Conservation (phyloP, 2,888 invertebrate species). For the Agrilus biguttatus region DNA sequence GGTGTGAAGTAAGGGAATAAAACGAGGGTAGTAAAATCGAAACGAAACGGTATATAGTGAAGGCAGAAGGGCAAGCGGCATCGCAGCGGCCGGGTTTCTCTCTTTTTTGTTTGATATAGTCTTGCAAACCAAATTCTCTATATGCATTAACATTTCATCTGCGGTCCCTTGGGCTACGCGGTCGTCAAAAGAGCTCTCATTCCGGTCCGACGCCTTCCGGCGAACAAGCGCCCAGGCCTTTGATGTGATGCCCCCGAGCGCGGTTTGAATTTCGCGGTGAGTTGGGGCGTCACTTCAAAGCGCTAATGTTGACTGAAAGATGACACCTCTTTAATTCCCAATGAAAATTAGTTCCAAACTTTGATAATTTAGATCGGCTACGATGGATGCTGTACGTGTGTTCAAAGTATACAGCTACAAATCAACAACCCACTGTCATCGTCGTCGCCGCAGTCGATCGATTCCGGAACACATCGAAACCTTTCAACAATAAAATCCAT, state of each 20-base stretch:
- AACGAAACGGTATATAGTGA: too few relatives aligned
- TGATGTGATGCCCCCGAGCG: constrained; percentile 22
- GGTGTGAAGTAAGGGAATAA: too few relatives aligned
- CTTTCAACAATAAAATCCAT: too few relatives aligned
- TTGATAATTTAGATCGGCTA: constrained; percentile 18
- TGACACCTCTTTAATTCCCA: constrained; percentile 31
- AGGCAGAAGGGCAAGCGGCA: too few relatives aligned
- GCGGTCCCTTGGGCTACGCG: constrained; percentile 15
- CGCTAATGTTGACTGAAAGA: constrained; percentile 25
- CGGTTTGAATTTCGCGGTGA: constrained; percentile 23
- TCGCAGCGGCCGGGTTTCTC: too few relatives aligned
- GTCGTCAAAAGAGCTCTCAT: constrained; percentile 24
- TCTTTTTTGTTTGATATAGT: constrained; percentile 3
- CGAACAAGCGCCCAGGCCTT: constrained; percentile 19
- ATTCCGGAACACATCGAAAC: too few relatives aligned
- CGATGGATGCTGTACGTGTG: too few relatives aligned
- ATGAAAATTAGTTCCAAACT: constrained; percentile 30
- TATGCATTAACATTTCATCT: constrained; percentile 12
- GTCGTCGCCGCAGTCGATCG: too few relatives aligned
- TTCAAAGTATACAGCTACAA: too few relatives aligned
- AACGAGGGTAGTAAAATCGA: too few relatives aligned
- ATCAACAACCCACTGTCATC: too few relatives aligned
- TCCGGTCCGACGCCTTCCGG: constrained; percentile 26
- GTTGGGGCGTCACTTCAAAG: constrained; percentile 21
- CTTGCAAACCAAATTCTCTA: constrained; percentile 19